Percentiles rank a stretch among this genome's conserved stretches.
Evolutionary conservation across 2,113 vertebrate genomes (phyloP).

Genomic region (Nycticryphes semicollaris): DNA sequence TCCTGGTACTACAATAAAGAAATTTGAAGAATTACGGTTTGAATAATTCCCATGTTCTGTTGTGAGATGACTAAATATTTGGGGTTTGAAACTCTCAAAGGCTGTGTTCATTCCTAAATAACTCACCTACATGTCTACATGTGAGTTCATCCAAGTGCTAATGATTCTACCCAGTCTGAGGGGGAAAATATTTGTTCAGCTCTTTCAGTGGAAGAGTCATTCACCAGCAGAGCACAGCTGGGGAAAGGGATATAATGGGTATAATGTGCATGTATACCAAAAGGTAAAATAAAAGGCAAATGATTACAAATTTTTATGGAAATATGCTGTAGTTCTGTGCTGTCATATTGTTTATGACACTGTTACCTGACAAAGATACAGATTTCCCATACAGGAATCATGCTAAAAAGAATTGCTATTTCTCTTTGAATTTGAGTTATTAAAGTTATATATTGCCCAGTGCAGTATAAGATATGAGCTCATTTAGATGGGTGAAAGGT

Average conservation of each 20-base stretch:
- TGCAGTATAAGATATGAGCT: neutral
- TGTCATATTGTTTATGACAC: neutral
- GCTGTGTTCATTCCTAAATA: neutral
- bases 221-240: neutral
- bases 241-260: neutral
- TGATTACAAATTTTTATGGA: neutral
- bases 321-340: neutral
- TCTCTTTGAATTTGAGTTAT: neutral
- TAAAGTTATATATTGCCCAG: neutral
- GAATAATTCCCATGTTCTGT: neutral
- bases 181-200: neutral
- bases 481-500: neutral
- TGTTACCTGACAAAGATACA: neutral
- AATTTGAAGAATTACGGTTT: neutral
- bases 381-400: neutral
- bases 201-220: neutral
- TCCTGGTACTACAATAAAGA: neutral
- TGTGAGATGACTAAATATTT: neutral
- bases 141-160: neutral
- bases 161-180: neutral
- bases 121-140: neutral
- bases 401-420: neutral
- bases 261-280: fast-evolving
- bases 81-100: neutral
- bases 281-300: neutral